Base-by-base conservation (phyloP, 2,888 invertebrate species). In the Merodon equestris region DNA sequence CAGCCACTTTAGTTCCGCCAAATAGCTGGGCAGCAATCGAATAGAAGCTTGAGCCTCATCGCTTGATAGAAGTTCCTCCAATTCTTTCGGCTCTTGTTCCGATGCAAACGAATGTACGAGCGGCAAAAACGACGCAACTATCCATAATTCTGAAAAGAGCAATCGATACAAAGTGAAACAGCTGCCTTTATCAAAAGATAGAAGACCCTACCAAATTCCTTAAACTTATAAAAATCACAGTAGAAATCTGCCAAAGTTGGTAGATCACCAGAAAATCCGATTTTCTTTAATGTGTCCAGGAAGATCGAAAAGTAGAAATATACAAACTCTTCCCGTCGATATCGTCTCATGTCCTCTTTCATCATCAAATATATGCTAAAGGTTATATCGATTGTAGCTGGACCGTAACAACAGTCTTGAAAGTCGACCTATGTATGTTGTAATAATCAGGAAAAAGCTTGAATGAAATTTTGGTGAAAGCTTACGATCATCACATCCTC, bases 171-270 rank as follows among this genome's bases (percentile, higher is more conserved):
- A 10, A 10, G 10, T 36, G 5, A 36, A 36, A 5, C 7, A 9
- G 7, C 5, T 9, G 10, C 36, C 36, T 36, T 36, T 14, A 4
- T 13, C 9, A 1, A 42, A 1, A 12, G 0, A 14, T 15, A n/a
- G n/a, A n/a, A n/a, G n/a, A n/a, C 7, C 67, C 66, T 60, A 73
- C 66, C 66, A 12, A 47, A 73, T 18, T 66, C 73, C 36, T 54
- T 73, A 9, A 19, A 74, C 7, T 17, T 48, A 2, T 17, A 38
- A 13, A 68, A 15, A 12, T 74, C 74, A 12, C 19, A 36, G 50
- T 74, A 68, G n/a, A 74, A 56, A n/a, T 61, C 56, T 5, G 54
- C 60, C 38, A 76, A 38, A 9, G 54, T 76, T 17, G 76, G 76
- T 1, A 60, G 14, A 9, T 61, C 17, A 7, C 54, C 60, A 12